Conservation (phyloP, 2,797 vertebrate species). For the Rhynchonycteris naso region DNA sequence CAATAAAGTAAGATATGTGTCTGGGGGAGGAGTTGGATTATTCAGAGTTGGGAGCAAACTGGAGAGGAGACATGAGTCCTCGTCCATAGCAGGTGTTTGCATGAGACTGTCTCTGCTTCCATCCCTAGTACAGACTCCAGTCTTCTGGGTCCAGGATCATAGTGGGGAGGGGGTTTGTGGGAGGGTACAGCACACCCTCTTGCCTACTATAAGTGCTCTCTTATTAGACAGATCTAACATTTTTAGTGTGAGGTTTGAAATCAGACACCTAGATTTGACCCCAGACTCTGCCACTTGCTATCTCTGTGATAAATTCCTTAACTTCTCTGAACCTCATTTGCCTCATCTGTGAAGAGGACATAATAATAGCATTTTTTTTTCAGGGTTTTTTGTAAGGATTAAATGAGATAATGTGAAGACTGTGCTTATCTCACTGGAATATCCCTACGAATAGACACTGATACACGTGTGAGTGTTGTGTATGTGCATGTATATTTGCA, state of each 20-base stretch:
- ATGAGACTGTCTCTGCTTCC: background rate
- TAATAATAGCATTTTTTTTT: background rate
- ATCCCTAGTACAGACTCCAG: background rate
- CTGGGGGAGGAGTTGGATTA: background rate
- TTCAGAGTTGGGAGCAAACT: background rate
- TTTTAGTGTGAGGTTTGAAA: background rate
- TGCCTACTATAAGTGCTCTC: no score
- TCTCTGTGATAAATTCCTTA: background rate
- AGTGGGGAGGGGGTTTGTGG: no score
- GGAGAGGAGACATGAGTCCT: background rate
- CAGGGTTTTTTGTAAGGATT: background rate
- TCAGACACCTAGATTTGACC: background rate
- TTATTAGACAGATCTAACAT: background rate
- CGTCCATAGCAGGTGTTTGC: no score
- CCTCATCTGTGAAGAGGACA: background rate
- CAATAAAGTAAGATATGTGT: background rate
- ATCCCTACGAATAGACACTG: background rate
- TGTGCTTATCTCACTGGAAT: background rate
- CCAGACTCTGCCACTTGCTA: background rate
- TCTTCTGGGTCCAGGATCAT: background rate
- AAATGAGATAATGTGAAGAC: constrained; percentile 7
- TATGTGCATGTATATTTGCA: background rate
- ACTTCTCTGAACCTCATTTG: background rate
- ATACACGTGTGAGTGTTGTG: background rate
- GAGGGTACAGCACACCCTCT: background rate